These are phyloP conservation scores for Ladona fulva DNA, from an alignment of 1,140 invertebrate genomes.

Conservation along the genomic window DNA sequence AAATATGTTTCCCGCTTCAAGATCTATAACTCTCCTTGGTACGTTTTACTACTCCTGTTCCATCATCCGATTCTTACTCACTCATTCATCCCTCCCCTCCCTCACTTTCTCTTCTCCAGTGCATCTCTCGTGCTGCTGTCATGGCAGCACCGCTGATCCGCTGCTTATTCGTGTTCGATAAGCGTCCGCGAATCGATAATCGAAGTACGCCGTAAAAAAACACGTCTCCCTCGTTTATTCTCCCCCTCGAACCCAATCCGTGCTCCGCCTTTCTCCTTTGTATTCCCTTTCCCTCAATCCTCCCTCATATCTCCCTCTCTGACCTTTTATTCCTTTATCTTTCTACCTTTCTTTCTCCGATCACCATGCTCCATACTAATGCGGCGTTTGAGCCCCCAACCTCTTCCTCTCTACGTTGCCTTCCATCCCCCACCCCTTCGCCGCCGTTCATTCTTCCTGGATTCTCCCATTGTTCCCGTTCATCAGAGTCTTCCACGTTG, in stretches of 20 bases:
- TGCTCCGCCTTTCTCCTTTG: background rate
- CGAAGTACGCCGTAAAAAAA: background rate
- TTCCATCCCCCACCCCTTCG: background rate
- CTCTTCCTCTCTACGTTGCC: background rate
- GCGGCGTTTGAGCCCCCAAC: background rate
- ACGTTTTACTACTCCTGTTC: no score
- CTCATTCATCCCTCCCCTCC: background rate
- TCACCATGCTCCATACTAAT: conserved; percentile 9
- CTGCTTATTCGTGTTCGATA: background rate
- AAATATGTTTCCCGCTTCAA: no score
- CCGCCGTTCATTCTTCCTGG: background rate
- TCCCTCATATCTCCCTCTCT: background rate
- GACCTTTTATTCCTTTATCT: background rate
- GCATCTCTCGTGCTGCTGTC: background rate
- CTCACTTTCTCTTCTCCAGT: background rate
- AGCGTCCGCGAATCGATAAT: background rate
- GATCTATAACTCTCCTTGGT: no score
- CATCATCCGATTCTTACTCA: background rate
- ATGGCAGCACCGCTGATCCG: background rate
- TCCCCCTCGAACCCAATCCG: background rate
- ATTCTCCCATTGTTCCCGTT: background rate
- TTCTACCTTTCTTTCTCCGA: background rate
- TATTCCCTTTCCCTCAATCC: background rate
- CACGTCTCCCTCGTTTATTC: background rate
- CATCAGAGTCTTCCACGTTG: background rate